Percentiles rank a stretch among this genome's conserved stretches.
Evolutionary conservation across 2,888 invertebrate genomes (phyloP).

Genomic region (Rutpela maculata): DNA sequence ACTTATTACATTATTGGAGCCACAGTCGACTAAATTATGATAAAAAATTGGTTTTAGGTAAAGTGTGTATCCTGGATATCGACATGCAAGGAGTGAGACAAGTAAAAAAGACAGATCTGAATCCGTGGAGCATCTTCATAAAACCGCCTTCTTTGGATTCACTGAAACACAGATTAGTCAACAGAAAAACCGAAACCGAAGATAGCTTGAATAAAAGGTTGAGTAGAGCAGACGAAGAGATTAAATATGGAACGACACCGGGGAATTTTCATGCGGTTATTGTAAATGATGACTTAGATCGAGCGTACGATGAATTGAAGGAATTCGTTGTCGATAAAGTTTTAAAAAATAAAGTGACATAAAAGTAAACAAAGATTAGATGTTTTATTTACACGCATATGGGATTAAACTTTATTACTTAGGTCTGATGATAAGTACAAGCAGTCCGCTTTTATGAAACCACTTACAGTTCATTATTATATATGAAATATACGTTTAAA

Average conservation of each 20-base stretch:
- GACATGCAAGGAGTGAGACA: slow-evolving; percentile 96
- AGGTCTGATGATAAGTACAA: slow-evolving; percentile 5
- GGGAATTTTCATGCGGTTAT: slow-evolving; percentile 91
- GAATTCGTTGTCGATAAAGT: slow-evolving; percentile 81
- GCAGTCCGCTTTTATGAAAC: neutral
- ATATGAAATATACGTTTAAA: neutral
- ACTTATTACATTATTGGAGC: too few species aligned
- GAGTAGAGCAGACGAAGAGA: slow-evolving; percentile 85
- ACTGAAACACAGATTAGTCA: slow-evolving; percentile 83
- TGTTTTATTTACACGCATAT: slow-evolving; percentile 24
- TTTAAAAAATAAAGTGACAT: slow-evolving; percentile 51
- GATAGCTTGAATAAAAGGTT: slow-evolving; percentile 88
- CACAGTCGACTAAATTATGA: neutral
- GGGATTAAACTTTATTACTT: slow-evolving; percentile 35
- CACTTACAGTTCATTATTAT: neutral
- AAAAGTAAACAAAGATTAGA: slow-evolving; percentile 25
- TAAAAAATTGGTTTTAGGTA: slow-evolving; percentile 51
- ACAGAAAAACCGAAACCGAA: slow-evolving; percentile 93
- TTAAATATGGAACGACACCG: slow-evolving; percentile 86
- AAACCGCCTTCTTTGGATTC: slow-evolving; percentile 92
- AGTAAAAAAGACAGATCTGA: slow-evolving; percentile 82
- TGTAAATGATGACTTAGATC: slow-evolving; percentile 87
- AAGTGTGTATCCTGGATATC: slow-evolving; percentile 93
- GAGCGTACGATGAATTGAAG: slow-evolving; percentile 85
- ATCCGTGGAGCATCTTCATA: slow-evolving; percentile 91